Percentiles rank a stretch among this genome's conserved stretches.
These are phyloP conservation scores for Eulimnadia texana DNA, from an alignment of 1,140 invertebrate genomes.

Conservation along the genomic window DNA sequence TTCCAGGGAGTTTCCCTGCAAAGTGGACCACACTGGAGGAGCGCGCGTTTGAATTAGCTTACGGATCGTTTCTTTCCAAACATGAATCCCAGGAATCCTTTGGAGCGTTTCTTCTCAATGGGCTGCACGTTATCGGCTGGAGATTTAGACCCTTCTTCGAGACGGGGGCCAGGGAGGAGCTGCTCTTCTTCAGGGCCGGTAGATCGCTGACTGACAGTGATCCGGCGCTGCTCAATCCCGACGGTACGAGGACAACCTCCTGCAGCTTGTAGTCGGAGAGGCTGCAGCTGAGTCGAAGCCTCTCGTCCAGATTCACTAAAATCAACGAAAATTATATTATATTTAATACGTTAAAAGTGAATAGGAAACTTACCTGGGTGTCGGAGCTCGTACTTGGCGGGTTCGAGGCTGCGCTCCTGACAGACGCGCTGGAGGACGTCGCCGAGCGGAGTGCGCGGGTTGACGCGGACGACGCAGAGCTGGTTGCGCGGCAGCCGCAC, in stretches of 20 bases:
- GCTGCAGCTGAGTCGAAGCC: conserved; percentile 38
- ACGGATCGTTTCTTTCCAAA: background rate
- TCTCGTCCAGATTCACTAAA: conserved; percentile 45
- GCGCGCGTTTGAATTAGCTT: background rate
- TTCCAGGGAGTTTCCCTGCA: no score
- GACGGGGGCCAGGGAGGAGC: background rate
- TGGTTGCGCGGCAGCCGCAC: conserved; percentile 73
- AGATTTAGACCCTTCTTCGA: background rate
- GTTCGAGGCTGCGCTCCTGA: conserved; percentile 59
- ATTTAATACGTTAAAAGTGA: background rate
- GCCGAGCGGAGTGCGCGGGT: conserved; percentile 45
- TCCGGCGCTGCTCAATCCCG: conserved; percentile 29
- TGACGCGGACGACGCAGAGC: conserved; percentile 56
- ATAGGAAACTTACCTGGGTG: conserved; percentile 46
- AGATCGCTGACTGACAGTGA: conserved; percentile 41
- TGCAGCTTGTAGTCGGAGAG: conserved; percentile 49
- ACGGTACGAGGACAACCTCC: conserved; percentile 42
- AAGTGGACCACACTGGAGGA: no score
- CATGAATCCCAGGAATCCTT: background rate
- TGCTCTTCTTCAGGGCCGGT: conserved; percentile 19
- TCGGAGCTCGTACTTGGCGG: conserved; percentile 55
- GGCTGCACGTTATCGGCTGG: background rate
- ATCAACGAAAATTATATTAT: no score
- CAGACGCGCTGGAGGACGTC: conserved; percentile 57
- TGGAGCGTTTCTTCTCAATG: background rate